Conservation (phyloP, 1,140 invertebrate species). For the Bursaphelenchus mucronatus region DNA sequence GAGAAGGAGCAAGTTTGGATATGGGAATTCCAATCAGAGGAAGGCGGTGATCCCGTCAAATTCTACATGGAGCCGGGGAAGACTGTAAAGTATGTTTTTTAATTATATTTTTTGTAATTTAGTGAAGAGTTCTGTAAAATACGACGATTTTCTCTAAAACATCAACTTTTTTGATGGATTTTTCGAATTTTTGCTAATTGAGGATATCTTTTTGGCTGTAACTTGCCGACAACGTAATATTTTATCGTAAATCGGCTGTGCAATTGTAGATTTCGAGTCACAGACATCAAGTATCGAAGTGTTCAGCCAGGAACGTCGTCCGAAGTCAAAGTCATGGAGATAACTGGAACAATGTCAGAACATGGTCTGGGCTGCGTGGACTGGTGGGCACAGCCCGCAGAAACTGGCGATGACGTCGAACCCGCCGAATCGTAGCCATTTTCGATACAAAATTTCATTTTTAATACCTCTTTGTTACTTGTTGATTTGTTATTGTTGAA, state of each 20-base stretch:
- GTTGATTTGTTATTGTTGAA: no score
- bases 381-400: constrained; percentile 22
- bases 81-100: constrained; percentile 16
- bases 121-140: not conserved
- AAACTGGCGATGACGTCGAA: constrained; percentile 14
- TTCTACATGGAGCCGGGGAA: constrained; percentile 31
- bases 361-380: constrained; percentile 26
- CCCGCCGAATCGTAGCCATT: not conserved
- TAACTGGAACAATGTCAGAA: constrained; percentile 27
- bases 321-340: constrained; percentile 23
- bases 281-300: constrained; percentile 21
- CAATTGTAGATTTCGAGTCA: constrained; percentile 27
- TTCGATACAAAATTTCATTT: not conserved
- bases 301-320: constrained; percentile 20
- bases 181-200: not conserved
- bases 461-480: no score
- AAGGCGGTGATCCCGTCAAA: constrained; percentile 18
- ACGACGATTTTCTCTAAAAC: not conserved
- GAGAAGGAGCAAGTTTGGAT: constrained; percentile 32
- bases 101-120: constrained; percentile 12
- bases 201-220: not conserved
- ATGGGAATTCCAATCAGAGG: constrained; percentile 17
- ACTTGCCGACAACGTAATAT: constrained; percentile 1
- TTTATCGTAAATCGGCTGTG: not conserved
- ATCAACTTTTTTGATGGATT: not conserved